Base-by-base conservation (phyloP, 2,797 vertebrate genomes). In the Malacoctenus gilli region DNA sequence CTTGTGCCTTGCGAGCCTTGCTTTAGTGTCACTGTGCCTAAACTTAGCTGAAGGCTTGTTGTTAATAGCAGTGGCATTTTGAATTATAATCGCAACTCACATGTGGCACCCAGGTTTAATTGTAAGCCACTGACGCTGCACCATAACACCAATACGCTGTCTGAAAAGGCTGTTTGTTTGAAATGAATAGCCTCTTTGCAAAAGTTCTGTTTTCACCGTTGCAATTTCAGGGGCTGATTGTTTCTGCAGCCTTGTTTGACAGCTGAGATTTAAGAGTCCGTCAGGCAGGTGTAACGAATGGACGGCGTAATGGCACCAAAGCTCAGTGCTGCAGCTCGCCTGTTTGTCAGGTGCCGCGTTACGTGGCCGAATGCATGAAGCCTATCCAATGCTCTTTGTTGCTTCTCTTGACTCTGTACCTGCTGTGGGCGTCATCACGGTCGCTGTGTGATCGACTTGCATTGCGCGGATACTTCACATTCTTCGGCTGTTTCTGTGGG, bases 221-320 rank as follows among this genome's bases (percentile, higher is more conserved):
- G 49, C 36, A 57, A 19, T 65, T 49, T 72, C 25, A 40, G 32
- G 3, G 41, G 11, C 19, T 31, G 25, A 63, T 11, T 51, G 21
- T 57, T 73, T 78, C 67, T 47, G 36, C 37, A 46, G 39, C 20
- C 35, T 8, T 11, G 25, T 49, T 38, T 16, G 55, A 68, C 61
- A 40, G 53, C 13, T 1, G 36, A 46, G 41, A 68, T 75, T 78
- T 69, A 71, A 9, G 25, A 54, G 28, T 19, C 12, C 43, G 52
- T 44, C 42, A n/a, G 12, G 14, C 9, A 30, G 0, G 7, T 72
- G 35, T 76, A 63, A 73, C 74, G 63, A 62, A 75, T 63, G 60
- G 50, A 35, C 16, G 8, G 12, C 55, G 39, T 47, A 57, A 68
- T 23, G 31, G 34, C 12, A 9, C 37, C 61, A 56, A 51, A 37